A percentile compares a stretch with the other conserved stretches of the same genome.
These are phyloP conservation scores for Monoplex corrugatus DNA, from an alignment of 2,888 invertebrate species.

Conservation along the genomic window DNA sequence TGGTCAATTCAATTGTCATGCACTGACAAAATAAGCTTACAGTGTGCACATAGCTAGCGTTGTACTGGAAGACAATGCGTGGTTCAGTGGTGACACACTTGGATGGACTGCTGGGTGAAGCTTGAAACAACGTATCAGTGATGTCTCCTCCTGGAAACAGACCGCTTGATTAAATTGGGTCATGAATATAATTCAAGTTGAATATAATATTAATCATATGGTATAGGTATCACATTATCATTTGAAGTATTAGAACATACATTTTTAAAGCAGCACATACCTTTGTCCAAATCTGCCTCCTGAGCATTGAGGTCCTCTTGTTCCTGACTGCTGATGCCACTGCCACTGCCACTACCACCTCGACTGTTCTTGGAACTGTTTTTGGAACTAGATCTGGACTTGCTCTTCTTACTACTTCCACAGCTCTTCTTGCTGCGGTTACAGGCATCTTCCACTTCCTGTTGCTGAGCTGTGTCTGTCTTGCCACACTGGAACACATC, in stretches of 20 bases:
- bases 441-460: slow-evolving; percentile 40
- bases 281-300: slow-evolving; percentile 17
- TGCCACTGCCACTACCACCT: slow-evolving; percentile 7
- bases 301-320: not conserved
- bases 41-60: slow-evolving; percentile 56
- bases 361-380: not conserved
- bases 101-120: slow-evolving; percentile 51
- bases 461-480: slow-evolving; percentile 42
- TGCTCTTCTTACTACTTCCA: slow-evolving; percentile 35
- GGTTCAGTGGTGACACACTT: slow-evolving; percentile 57
- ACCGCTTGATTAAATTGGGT: not conserved
- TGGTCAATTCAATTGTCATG: too few species aligned
- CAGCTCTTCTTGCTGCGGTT: not conserved
- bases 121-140: slow-evolving; percentile 54
- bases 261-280: not conserved
- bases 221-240: too few species aligned
- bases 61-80: slow-evolving; percentile 59
- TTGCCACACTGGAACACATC: slow-evolving; percentile 58
- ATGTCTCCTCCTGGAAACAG: slow-evolving; percentile 57
- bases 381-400: not conserved
- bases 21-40: not conserved
- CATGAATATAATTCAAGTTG: not conserved
- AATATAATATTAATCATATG: too few species aligned
- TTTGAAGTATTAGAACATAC: too few species aligned
- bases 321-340: not conserved